phyloP scores from a whole-genome alignment of 2,888 invertebrate species.

The Agriotes lineatus region DNA sequence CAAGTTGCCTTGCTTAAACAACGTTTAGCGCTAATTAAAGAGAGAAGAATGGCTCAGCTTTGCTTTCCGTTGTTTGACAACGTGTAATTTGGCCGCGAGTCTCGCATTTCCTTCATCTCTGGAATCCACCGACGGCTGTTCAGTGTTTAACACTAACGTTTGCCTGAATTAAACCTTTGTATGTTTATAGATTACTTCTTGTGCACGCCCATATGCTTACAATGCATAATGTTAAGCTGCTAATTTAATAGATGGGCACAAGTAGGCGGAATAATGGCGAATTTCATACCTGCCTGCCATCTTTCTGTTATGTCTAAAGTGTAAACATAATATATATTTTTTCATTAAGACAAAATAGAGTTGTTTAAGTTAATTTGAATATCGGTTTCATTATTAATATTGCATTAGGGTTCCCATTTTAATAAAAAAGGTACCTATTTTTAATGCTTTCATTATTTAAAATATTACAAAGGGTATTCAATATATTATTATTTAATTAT shows the following conservation, averaged over 20 bases:
- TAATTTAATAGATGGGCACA: conserved; percentile 17
- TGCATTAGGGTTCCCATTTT: too few relatives aligned
- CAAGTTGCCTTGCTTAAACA: conserved; percentile 48
- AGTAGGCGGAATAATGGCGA: conserved; percentile 2
- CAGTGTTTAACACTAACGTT: conserved; percentile 52
- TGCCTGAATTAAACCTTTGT: conserved; percentile 53
- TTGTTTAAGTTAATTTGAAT: too few relatives aligned
- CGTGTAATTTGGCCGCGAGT: conserved; percentile 55
- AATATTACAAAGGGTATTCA: too few relatives aligned
- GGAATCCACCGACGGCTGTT: conserved; percentile 55
- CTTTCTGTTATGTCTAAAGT: too few relatives aligned
- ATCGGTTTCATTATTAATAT: too few relatives aligned
- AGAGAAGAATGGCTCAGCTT: conserved; percentile 47
- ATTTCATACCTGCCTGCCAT: conserved; percentile 2
- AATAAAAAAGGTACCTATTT: too few relatives aligned
- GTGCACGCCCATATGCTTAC: conserved; percentile 47
- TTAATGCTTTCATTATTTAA: too few relatives aligned
- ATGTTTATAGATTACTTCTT: conserved; percentile 53
- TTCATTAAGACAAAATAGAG: too few relatives aligned
- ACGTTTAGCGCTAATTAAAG: conserved; percentile 56
- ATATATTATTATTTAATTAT: too few relatives aligned
- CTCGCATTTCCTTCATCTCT: conserved; percentile 48
- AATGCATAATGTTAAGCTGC: conserved; percentile 28
- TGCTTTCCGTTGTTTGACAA: conserved; percentile 51
- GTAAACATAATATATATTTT: too few relatives aligned